These are phyloP conservation scores for Rhabdomys dilectus DNA, from an alignment of 2,113 vertebrate genomes.

Conservation along the genomic window DNA sequence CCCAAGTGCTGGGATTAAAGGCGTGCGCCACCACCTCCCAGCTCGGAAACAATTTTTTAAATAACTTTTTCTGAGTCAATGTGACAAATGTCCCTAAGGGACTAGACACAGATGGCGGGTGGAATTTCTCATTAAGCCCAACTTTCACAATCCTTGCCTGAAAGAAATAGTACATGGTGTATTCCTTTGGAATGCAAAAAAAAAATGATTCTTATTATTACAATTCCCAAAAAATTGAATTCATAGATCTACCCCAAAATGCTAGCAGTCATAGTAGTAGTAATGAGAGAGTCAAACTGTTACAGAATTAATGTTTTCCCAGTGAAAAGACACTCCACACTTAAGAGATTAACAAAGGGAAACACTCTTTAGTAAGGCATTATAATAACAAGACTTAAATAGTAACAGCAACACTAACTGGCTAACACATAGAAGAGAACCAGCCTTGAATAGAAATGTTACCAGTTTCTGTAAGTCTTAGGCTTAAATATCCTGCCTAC, in stretches of 20 bases:
- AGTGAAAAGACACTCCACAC: neutral
- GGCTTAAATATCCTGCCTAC: neutral
- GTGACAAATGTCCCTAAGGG: neutral
- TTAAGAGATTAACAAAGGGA: neutral
- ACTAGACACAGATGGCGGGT: neutral
- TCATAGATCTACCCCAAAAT: neutral
- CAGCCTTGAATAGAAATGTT: neutral
- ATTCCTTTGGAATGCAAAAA: neutral
- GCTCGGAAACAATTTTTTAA: neutral
- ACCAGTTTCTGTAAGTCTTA: neutral
- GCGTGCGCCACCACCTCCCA: too few species aligned
- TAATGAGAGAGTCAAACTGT: neutral
- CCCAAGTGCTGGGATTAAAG: too few species aligned
- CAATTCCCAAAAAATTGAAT: neutral
- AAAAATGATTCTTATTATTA: neutral
- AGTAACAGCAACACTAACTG: neutral
- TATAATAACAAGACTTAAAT: neutral
- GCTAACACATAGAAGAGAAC: neutral
- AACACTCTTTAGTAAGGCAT: neutral
- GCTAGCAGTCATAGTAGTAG: neutral
- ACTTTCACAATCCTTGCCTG: neutral
- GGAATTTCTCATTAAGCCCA: neutral
- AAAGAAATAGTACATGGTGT: neutral
- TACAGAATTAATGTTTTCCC: neutral
- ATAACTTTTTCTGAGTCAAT: neutral